Evolutionary conservation across 2,888 invertebrate genomes (phyloP).

Genomic region (Caenorhabditis wallacei): DNA sequence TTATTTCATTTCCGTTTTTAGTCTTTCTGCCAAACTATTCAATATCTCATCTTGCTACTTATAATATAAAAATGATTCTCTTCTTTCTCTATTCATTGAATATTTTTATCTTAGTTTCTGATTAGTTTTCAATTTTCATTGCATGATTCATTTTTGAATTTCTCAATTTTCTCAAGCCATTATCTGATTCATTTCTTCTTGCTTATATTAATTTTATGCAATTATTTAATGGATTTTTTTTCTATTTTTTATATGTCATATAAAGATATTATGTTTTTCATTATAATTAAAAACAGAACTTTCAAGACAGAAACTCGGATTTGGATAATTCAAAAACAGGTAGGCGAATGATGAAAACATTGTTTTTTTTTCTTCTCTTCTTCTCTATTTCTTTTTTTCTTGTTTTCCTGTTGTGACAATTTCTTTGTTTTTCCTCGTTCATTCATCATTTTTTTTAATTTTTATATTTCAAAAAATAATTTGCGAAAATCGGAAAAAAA

Average conservation of each 20-base stretch:
- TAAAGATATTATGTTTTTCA: slow-evolving; percentile 21
- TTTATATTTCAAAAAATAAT: too few relatives aligned
- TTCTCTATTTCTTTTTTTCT: too few relatives aligned
- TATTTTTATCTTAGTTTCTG: too few relatives aligned
- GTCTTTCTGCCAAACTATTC: background rate
- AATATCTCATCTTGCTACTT: background rate
- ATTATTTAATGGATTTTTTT: slow-evolving; percentile 3
- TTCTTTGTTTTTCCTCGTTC: too few relatives aligned
- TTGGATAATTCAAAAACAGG: background rate
- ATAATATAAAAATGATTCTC: background rate
- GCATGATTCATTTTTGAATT: too few relatives aligned
- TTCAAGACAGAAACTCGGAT: background rate
- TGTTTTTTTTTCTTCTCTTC: too few relatives aligned
- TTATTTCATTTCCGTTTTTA: background rate
- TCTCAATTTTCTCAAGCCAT: background rate
- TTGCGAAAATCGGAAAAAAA: too few relatives aligned
- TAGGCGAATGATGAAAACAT: background rate
- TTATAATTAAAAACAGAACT: background rate
- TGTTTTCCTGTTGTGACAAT: too few relatives aligned
- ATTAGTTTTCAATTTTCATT: too few relatives aligned
- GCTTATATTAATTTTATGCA: background rate
- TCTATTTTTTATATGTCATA: slow-evolving; percentile 3
- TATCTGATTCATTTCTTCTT: background rate
- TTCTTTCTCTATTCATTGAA: too few relatives aligned
- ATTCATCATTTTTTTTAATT: too few relatives aligned